These are phyloP conservation scores for Agrotis puta DNA, from an alignment of 2,888 invertebrate species.

Conservation along the genomic window DNA sequence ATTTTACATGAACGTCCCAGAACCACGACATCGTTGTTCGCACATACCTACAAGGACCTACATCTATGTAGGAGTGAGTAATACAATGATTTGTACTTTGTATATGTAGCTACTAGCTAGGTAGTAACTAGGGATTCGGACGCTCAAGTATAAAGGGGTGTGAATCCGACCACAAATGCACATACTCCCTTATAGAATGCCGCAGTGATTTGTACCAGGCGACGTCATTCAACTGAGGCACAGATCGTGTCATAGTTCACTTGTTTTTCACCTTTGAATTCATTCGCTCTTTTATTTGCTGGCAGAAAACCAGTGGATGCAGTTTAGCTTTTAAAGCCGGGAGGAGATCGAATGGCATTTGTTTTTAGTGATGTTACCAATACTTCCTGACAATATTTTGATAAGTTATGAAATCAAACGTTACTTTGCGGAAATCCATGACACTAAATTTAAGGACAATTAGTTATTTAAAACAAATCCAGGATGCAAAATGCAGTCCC, in stretches of 20 bases:
- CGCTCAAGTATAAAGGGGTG: slow-evolving; percentile 30
- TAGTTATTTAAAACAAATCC: too few species aligned
- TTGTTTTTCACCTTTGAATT: slow-evolving; percentile 55
- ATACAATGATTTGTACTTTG: slow-evolving; percentile 62
- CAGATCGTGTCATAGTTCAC: slow-evolving; percentile 53
- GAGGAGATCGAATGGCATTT: neutral
- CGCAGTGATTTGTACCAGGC: slow-evolving; percentile 36
- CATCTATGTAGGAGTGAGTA: slow-evolving; percentile 32
- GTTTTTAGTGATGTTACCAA: slow-evolving; percentile 13
- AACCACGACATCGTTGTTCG: slow-evolving; percentile 59
- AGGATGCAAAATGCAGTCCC: too few species aligned
- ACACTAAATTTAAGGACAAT: too few species aligned
- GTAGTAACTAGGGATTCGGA: slow-evolving; percentile 20
- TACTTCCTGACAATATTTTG: too few species aligned
- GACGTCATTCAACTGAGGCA: slow-evolving; percentile 40
- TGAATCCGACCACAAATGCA: slow-evolving; percentile 44
- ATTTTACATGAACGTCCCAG: slow-evolving; percentile 71
- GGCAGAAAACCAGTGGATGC: slow-evolving; percentile 19
- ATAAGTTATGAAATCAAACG: too few species aligned
- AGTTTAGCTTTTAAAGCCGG: slow-evolving; percentile 21
- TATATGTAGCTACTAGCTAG: slow-evolving; percentile 10
- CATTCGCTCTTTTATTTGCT: slow-evolving; percentile 44
- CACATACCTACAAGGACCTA: slow-evolving; percentile 47
- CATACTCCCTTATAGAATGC: slow-evolving; percentile 37
- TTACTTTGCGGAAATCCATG: too few species aligned